phyloP scores from a whole-genome alignment of 1,140 invertebrate species.

The Mya arenaria region DNA sequence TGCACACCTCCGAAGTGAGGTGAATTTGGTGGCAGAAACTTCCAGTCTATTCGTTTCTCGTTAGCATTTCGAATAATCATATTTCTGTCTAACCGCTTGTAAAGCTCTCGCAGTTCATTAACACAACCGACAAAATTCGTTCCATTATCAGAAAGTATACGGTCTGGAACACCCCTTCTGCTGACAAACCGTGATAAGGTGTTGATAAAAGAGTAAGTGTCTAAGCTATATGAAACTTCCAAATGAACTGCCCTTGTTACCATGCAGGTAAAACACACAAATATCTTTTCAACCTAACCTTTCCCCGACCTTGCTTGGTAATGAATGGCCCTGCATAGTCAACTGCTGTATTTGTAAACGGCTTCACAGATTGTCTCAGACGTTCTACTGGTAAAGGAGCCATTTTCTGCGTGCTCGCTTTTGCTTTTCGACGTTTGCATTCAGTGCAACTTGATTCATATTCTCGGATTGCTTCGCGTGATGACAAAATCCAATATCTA shows the following conservation, averaged over 20 bases:
- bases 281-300: slow-evolving; percentile 4
- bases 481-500: slow-evolving; percentile 39
- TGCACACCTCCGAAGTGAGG: slow-evolving; percentile 59
- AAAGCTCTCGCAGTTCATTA: slow-evolving; percentile 17
- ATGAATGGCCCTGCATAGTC: slow-evolving; percentile 42
- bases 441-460: slow-evolving; percentile 3
- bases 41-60: slow-evolving; percentile 6
- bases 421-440: slow-evolving; percentile 31
- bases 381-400: slow-evolving; percentile 6
- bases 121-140: slow-evolving; percentile 12
- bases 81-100: background rate
- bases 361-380: background rate
- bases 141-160: slow-evolving; percentile 14
- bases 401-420: slow-evolving; percentile 26
- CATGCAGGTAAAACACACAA: slow-evolving; percentile 12
- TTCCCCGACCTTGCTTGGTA: slow-evolving; percentile 31
- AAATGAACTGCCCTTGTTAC: background rate
- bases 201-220: slow-evolving; percentile 10
- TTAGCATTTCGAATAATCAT: background rate
- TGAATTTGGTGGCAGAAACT: slow-evolving; percentile 29
- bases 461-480: slow-evolving; percentile 31
- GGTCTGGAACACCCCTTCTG: background rate
- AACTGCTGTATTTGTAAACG: slow-evolving; percentile 12
- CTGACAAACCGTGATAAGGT: slow-evolving; percentile 1
- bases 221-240: background rate